phyloP scores from a whole-genome alignment of 1,140 invertebrate genomes.

The Monomorium pharaonis region DNA sequence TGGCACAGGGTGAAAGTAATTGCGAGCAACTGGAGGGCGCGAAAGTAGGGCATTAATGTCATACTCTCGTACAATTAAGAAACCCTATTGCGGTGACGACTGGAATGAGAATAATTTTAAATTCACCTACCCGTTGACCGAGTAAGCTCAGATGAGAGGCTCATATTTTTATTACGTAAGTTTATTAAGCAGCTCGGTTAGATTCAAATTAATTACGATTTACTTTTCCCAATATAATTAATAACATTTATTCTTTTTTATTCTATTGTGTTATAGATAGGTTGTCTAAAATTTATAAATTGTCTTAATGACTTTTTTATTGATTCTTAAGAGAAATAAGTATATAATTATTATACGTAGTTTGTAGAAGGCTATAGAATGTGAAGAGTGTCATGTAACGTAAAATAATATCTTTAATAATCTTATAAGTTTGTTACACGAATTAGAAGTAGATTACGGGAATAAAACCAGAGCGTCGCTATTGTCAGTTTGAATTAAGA shows the following conservation, averaged over 20 bases:
- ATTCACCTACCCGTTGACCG: slow-evolving; percentile 64
- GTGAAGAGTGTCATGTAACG: background rate
- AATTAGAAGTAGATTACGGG: background rate
- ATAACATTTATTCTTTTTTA: background rate
- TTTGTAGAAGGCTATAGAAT: background rate
- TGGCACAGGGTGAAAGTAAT: slow-evolving; percentile 80
- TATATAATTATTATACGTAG: background rate
- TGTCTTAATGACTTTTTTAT: background rate
- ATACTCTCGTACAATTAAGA: slow-evolving; percentile 80
- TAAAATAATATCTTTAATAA: slow-evolving; percentile 13
- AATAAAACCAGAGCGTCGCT: slow-evolving; percentile 76
- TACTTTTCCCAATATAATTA: background rate
- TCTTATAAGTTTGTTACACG: slow-evolving; percentile 21
- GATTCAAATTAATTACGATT: background rate
- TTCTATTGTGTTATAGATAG: background rate
- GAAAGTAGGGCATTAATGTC: slow-evolving; percentile 81
- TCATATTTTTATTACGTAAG: background rate
- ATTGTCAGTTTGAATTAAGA: slow-evolving; percentile 81
- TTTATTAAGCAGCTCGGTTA: background rate
- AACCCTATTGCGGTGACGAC: slow-evolving; percentile 77
- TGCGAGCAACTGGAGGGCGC: slow-evolving; percentile 67
- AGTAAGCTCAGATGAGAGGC: background rate
- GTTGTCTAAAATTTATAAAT: background rate
- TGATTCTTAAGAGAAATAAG: background rate
- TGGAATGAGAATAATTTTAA: slow-evolving; percentile 79